Evolutionary conservation across 64 coral and sea anemone genomes (phyloP).

Genomic region (Actinia equina): DNA sequence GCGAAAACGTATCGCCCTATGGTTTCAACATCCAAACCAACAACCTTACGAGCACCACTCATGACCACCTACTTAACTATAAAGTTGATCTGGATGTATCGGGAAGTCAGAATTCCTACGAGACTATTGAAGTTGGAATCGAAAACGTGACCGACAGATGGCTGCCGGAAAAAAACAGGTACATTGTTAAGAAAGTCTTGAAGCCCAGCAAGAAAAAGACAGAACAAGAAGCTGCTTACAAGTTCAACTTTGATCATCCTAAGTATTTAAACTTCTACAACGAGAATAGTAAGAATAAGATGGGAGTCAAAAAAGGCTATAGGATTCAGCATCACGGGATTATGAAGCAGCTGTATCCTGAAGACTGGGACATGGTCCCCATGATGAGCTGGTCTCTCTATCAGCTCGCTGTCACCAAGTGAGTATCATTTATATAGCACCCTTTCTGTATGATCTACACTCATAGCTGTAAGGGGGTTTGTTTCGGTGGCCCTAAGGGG

Average conservation of each 20-base stretch:
- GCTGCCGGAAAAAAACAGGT: slow-evolving; percentile 27
- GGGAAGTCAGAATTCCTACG: slow-evolving; percentile 44
- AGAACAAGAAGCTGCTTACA: slow-evolving; percentile 46
- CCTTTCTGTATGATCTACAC: too few relatives aligned
- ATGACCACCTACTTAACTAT: slow-evolving; percentile 54
- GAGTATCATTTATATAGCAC: too few relatives aligned
- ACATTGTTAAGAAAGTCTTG: slow-evolving; percentile 35
- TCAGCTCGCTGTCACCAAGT: slow-evolving; percentile 58
- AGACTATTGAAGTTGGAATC: slow-evolving; percentile 54
- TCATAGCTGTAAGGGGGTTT: too few relatives aligned
- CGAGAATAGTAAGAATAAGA: slow-evolving; percentile 34
- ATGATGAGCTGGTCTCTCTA: slow-evolving; percentile 70
- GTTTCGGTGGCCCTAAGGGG: too few relatives aligned
- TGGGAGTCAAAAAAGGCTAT: slow-evolving; percentile 59
- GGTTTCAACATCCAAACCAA: slow-evolving; percentile 25
- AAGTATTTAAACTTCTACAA: slow-evolving; percentile 63
- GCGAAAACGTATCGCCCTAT: slow-evolving; percentile 15
- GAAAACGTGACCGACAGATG: slow-evolving; percentile 48
- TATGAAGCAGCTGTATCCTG: slow-evolving; percentile 57
- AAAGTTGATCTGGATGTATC: slow-evolving; percentile 53
- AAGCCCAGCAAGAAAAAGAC: slow-evolving; percentile 40
- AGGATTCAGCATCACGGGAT: slow-evolving; percentile 36
- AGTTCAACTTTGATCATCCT: slow-evolving; percentile 60
- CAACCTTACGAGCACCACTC: slow-evolving; percentile 34
- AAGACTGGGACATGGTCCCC: slow-evolving; percentile 49